A percentile compares a stretch with the other conserved stretches of the same genome.
These are phyloP conservation scores for Sebastiscus tertius DNA, from an alignment of 2,797 vertebrate genomes.

Conservation along the genomic window DNA sequence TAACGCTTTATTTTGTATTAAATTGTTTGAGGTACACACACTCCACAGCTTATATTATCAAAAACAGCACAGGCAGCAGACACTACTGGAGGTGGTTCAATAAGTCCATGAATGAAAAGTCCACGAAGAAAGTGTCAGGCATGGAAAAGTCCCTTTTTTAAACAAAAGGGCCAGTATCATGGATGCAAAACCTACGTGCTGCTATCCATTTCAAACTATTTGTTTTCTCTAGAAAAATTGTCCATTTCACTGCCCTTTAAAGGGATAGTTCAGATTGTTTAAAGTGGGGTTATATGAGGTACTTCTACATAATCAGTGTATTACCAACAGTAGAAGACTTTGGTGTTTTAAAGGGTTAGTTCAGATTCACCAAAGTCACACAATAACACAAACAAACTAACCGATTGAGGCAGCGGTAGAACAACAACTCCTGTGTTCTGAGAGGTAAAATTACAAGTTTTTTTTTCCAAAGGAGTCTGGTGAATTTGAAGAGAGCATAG, in stretches of 20 bases:
- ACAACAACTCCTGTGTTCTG: background rate
- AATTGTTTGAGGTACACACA: background rate
- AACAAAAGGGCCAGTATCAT: too few relatives aligned
- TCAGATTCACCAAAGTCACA: background rate
- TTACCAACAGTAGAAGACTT: background rate
- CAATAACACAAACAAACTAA: background rate
- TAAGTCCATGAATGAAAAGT: background rate
- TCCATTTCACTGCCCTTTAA: background rate
- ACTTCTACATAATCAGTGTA: background rate
- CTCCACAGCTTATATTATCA: background rate
- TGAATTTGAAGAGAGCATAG: background rate
- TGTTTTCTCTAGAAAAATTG: background rate
- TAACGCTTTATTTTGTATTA: slow-evolving; percentile 8
- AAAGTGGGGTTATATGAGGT: background rate
- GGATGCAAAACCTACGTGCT: background rate
- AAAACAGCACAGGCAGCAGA: background rate
- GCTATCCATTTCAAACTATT: background rate
- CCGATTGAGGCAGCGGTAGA: too few relatives aligned
- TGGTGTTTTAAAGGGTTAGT: background rate
- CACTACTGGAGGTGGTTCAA: background rate
- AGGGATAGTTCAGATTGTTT: background rate
- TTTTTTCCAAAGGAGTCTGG: too few relatives aligned
- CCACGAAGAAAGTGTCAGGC: background rate
- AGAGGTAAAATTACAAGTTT: background rate
- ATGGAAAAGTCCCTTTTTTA: background rate